Conservation (phyloP, 2,113 vertebrate species). For the Vanacampus margaritifer region DNA sequence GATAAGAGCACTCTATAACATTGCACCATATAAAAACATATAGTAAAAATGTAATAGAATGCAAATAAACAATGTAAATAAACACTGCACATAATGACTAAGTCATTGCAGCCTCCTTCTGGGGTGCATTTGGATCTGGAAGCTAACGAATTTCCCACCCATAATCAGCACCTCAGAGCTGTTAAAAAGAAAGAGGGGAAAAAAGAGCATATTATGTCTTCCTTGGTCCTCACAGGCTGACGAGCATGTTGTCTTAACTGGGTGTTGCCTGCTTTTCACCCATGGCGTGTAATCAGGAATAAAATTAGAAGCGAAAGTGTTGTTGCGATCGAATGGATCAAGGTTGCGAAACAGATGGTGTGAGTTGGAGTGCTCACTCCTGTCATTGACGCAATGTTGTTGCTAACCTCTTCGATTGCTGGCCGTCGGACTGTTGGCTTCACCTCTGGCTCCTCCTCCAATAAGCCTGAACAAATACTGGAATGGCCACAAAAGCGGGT, state of each 20-base stretch:
- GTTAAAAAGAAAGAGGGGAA: not conserved
- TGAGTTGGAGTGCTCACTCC: not conserved
- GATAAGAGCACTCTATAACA: no score
- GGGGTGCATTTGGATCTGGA: no score
- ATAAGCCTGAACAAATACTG: conserved; percentile 49
- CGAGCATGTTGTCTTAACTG: not conserved
- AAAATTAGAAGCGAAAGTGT: not conserved
- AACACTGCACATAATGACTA: no score
- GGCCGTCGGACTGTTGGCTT: conserved; percentile 24
- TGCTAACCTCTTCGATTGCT: conserved; percentile 57
- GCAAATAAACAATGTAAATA: no score
- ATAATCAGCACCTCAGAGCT: not conserved
- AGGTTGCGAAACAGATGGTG: not conserved
- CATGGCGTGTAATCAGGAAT: not conserved
- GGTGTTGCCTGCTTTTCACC: not conserved
- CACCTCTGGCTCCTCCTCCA: conserved; percentile 47
- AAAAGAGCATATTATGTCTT: not conserved
- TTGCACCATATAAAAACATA: no score
- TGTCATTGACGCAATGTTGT: not conserved
- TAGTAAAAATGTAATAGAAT: no score
- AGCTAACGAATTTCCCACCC: no score
- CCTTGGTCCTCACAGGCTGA: not conserved
- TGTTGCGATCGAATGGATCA: not conserved
- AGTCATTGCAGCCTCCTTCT: no score
- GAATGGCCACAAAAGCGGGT: conserved; percentile 48